phyloP scores from a whole-genome alignment of 1,140 invertebrate genomes.

The Drosophila gunungcola region DNA sequence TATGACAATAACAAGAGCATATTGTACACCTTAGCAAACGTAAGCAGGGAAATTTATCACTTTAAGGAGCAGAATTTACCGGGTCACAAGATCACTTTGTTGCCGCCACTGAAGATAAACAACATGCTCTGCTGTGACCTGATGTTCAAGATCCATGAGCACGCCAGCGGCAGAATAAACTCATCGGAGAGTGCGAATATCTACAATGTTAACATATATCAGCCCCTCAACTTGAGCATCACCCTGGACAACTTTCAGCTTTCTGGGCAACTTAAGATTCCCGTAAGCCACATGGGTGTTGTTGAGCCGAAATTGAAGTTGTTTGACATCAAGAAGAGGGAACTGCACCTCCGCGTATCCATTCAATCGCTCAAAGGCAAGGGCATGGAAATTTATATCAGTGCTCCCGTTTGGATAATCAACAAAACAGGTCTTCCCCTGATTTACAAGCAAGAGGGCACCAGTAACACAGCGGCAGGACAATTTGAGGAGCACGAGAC shows the following conservation, averaged over 20 bases:
- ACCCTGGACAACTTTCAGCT: conserved; percentile 93
- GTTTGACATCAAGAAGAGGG: conserved; percentile 89
- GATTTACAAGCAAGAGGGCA: conserved; percentile 96
- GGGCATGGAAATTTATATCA: conserved; percentile 90
- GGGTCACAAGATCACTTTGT: conserved; percentile 93
- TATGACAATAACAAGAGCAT: conserved; percentile 62
- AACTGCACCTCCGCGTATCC: conserved; percentile 90
- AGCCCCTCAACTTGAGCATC: conserved; percentile 90
- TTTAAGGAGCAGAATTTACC: conserved; percentile 88
- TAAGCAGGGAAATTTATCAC: conserved; percentile 93
- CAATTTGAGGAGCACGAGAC: conserved; percentile 98
- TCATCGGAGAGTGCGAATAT: conserved; percentile 84
- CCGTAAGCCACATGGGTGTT: conserved; percentile 85
- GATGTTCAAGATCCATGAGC: conserved; percentile 86
- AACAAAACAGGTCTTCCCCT: conserved; percentile 97
- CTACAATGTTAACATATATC: conserved; percentile 89
- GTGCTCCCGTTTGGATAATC: conserved; percentile 96
- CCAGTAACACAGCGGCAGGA: conserved; percentile 92
- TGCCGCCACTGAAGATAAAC: conserved; percentile 92
- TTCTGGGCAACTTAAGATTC: conserved; percentile 87
- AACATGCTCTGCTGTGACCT: conserved; percentile 92
- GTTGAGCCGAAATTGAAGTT: conserved; percentile 87
- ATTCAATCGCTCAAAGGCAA: conserved; percentile 85
- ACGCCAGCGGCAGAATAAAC: conserved; percentile 87
- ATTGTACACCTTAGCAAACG: conserved; percentile 84